Evolutionary conservation across 1,140 invertebrate genomes (phyloP), one percentile per base, ranked within the genome.

Genomic region (Bilobella aurantiaca): DNA sequence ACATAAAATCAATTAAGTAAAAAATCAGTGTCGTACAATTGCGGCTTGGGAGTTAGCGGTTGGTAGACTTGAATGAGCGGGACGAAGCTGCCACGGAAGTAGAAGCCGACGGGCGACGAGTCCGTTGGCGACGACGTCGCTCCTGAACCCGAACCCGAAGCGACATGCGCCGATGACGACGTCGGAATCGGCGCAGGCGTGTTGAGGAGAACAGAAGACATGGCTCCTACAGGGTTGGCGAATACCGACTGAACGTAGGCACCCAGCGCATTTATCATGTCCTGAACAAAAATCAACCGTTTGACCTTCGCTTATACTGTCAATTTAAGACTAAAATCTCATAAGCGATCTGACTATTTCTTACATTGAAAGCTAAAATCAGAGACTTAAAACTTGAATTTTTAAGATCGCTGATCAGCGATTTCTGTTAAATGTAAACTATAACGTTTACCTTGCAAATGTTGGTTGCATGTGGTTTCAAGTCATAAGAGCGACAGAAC

Each of bases 241-340:
- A 97, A 94, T 47, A 94, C 82, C 60, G 91, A 94, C 75, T 97
- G 93, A n/a, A 96, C 90, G 78, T 92, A 97, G 3, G 91, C 89
- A 37, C 92, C 93, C 69, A 97, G 81, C 56, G 91, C 91, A 78
- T 94, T 96, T 25, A 98, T 91, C 74, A 96, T 96, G 77, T 97
- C 93, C 76, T 93, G 86, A 76, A 96, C 0, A 60, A n/a, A 31
- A 12, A 16, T 62, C 30, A 42, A 37, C n/a, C n/a, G n/a, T n/a
- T n/a, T n/a, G n/a, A n/a, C n/a, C n/a, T n/a, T n/a, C n/a, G n/a
- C n/a, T n/a, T n/a, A n/a, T n/a, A n/a, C n/a, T n/a, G n/a, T n/a
- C n/a, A n/a, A n/a, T n/a, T n/a, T n/a, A n/a, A n/a, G n/a, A n/a
- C n/a, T n/a, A n/a, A n/a, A n/a, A n/a, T n/a, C n/a, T n/a, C n/a